Evolutionary conservation across 1,140 invertebrate species (phyloP).

Genomic region (Papilio xuthus): DNA sequence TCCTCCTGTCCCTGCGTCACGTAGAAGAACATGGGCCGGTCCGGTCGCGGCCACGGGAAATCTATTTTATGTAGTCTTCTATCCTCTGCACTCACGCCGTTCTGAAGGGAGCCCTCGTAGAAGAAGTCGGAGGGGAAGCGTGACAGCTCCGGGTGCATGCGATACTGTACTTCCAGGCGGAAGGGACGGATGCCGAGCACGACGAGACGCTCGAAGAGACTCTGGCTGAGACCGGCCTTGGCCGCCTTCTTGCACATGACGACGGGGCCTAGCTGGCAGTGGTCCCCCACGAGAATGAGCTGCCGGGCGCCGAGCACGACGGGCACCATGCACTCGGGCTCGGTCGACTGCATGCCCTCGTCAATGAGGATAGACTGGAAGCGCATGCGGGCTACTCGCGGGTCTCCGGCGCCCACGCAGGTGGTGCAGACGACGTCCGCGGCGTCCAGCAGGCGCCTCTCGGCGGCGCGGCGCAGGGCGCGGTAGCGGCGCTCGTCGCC

Average conservation of each 20-base stretch:
- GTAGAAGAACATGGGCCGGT: constrained; percentile 99
- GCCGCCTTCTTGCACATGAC: constrained; percentile 99
- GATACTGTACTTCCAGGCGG: constrained; percentile 98
- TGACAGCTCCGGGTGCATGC: constrained; percentile 99
- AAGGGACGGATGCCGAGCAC: constrained; percentile 97
- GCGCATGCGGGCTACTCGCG: constrained; percentile 93
- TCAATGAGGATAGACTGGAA: constrained; percentile 99
- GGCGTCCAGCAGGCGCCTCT: constrained; percentile 95
- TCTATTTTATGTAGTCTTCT: constrained; percentile 94
- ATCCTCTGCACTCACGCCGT: constrained; percentile 98
- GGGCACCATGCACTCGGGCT: constrained; percentile 99
- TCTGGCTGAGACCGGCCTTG: constrained; percentile 97
- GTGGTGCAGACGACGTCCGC: constrained; percentile 99
- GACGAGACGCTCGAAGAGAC: constrained; percentile 98
- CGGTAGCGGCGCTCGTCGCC: constrained; percentile 97
- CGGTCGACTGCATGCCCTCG: constrained; percentile 98
- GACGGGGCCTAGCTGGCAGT: constrained; percentile 98
- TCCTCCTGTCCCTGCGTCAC: constrained; percentile 99
- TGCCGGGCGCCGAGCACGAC: constrained; percentile 98
- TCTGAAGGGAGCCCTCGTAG: constrained; percentile 99
- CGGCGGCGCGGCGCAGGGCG: constrained; percentile 94
- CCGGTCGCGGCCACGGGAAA: constrained; percentile 98
- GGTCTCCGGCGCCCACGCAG: constrained; percentile 99
- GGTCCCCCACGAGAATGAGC: constrained; percentile 98
- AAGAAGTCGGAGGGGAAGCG: constrained; percentile 99